These are phyloP conservation scores for Periplaneta americana DNA, from an alignment of 1,140 invertebrate species.

Conservation along the genomic window DNA sequence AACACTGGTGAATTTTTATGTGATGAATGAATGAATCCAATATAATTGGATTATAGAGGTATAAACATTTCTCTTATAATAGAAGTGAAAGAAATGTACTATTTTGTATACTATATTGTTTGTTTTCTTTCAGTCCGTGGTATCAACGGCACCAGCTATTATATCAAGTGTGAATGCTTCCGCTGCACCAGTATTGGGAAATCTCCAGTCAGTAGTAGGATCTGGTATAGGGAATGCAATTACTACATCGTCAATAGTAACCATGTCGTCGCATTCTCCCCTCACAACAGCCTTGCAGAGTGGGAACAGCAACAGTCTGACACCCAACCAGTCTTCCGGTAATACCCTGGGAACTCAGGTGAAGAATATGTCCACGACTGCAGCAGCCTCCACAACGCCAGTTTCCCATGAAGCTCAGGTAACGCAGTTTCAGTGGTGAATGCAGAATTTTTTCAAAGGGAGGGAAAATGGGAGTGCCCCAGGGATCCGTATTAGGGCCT, in stretches of 20 bases:
- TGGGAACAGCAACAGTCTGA: neutral
- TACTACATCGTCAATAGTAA: neutral
- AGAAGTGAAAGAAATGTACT: neutral
- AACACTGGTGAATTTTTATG: too few relatives aligned
- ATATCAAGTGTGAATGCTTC: neutral
- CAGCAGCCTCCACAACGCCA: neutral
- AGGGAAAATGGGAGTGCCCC: too few relatives aligned
- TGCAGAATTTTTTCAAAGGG: too few relatives aligned
- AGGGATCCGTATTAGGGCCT: too few relatives aligned
- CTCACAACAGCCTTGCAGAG: neutral
- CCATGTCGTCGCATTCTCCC: neutral
- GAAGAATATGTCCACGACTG: neutral
- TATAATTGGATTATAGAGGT: too few relatives aligned
- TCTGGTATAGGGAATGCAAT: neutral
- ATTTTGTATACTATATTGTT: too few relatives aligned
- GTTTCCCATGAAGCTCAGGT: neutral
- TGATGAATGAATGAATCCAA: too few relatives aligned
- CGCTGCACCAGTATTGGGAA: neutral
- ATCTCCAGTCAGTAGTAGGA: slow-evolving; percentile 3
- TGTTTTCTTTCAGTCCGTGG: neutral
- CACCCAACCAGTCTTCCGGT: neutral
- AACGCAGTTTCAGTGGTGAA: too few relatives aligned
- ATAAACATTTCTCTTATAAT: too few relatives aligned
- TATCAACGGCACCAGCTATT: neutral
- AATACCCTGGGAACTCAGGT: neutral